Evolutionary conservation across 2,888 invertebrate species (phyloP).

Genomic region (Acanthopleura granulata): DNA sequence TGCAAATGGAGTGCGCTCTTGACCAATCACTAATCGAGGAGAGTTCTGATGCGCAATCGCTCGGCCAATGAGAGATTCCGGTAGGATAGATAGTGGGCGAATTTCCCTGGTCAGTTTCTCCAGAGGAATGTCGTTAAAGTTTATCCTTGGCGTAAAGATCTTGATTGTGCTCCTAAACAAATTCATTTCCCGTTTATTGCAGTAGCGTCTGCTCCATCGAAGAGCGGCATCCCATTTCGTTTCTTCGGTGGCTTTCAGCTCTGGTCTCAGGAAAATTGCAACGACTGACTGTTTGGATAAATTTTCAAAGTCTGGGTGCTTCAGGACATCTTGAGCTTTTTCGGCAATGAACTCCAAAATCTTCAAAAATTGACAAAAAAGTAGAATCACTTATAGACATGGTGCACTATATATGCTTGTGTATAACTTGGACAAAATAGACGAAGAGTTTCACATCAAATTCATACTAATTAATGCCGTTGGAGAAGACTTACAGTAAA

Average conservation of each 20-base stretch:
- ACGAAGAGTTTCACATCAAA: too few relatives aligned
- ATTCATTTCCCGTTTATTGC: slow-evolving; percentile 1
- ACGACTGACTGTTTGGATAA: not conserved
- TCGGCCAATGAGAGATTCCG: not conserved
- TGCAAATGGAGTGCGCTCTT: not conserved
- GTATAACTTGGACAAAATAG: too few relatives aligned
- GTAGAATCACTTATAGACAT: too few relatives aligned
- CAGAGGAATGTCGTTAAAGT: slow-evolving; percentile 16
- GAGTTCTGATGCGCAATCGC: slow-evolving; percentile 13
- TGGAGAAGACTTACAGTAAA: too few relatives aligned
- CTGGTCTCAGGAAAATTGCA: not conserved
- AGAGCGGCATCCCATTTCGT: slow-evolving; percentile 16
- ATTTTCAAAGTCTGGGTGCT: slow-evolving; percentile 3
- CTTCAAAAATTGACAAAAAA: not conserved
- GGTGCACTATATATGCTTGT: too few relatives aligned
- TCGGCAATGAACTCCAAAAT: slow-evolving; percentile 14
- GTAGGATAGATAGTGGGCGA: slow-evolving; percentile 8
- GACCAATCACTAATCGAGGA: slow-evolving; percentile 6
- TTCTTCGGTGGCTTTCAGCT: not conserved
- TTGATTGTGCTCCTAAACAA: slow-evolving; percentile 14
- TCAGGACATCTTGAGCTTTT: slow-evolving; percentile 13
- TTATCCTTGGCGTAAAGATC: not conserved
- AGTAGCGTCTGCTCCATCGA: slow-evolving; percentile 13
- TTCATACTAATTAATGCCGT: too few relatives aligned
- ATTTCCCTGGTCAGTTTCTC: slow-evolving; percentile 3